Base-by-base conservation (phyloP, 92 coral and sea anemone species). In the Parazoanthus darwini region DNA sequence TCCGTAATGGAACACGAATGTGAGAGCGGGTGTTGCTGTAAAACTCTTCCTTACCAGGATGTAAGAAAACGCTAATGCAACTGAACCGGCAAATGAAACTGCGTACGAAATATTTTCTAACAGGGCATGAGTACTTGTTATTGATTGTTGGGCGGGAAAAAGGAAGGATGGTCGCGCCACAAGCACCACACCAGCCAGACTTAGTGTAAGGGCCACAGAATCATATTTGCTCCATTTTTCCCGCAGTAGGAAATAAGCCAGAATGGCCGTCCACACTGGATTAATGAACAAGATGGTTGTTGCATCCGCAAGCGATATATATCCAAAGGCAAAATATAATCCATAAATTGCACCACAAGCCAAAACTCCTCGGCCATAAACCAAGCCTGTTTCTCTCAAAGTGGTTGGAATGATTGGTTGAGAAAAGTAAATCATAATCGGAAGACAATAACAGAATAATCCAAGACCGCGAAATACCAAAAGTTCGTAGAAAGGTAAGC, bases 291-390 rank as follows among this genome's bases (percentile, higher is more conserved):
- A 44, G 42, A 95, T 78, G 13, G 92, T 94, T 33, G 93, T 93
- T n/a, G 94, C 94, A 36, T 95, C 98, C 0, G 94, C 94, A 39
- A 95, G 37, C 29, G 94, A 90, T 93, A 93, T 92, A 88, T 93
- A 90, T 58, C 93, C 91, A 6, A 93, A 79, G 6, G 98, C 87
- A 59, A 91, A 94, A 56, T 86, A 37, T 39, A 83, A 79, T 11
- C 82, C 59, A 58, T 56, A 46, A 91, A 92, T 86, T 5, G 90
- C 91, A 2, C 75, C 87, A 68, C 14, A 87, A 75, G 1, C 95
- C 95, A 78, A 73, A 44, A 5, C 85, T 10, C 6, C 94, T 94
- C 2, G 93, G 92, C 23, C 89, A 75, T 7, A 91, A 6, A 63
- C 91, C 68, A 36, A 90, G 66, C 25, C 37, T 33, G 36, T 50